Evolutionary conservation across 2,888 invertebrate species (phyloP).

Genomic region (Spilarctia lutea): DNA sequence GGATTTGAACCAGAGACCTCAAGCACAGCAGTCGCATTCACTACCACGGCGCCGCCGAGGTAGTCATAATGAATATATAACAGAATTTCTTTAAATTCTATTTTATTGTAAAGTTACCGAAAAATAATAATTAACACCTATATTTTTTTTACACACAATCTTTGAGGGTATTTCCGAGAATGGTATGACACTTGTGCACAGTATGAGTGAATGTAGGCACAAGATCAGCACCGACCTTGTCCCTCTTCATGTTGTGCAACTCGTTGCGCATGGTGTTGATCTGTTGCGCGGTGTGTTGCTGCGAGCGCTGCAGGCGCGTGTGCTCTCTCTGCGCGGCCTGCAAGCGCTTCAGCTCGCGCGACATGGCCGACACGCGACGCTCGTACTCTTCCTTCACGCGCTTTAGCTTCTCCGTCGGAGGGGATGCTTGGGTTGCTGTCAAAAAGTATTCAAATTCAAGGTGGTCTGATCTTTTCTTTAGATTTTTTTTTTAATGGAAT

Average conservation of each 20-base stretch:
- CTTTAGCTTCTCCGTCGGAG: constrained; percentile 90
- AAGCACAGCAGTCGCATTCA: too few relatives aligned
- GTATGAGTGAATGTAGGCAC: too few relatives aligned
- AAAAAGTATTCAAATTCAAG: background rate
- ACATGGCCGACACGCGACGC: constrained; percentile 93
- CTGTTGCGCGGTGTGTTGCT: constrained; percentile 96
- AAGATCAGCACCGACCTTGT: constrained; percentile 87
- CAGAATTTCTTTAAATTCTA: too few relatives aligned
- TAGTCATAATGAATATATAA: too few relatives aligned
- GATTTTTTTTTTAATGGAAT: too few relatives aligned
- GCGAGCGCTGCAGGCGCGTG: constrained; percentile 92
- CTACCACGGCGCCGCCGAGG: too few relatives aligned
- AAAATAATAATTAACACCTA: too few relatives aligned
- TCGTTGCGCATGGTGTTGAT: constrained; percentile 91
- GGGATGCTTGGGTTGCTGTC: constrained; percentile 81
- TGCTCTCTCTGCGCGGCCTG: constrained; percentile 96
- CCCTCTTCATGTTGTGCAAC: constrained; percentile 95
- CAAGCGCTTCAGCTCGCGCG: constrained; percentile 91
- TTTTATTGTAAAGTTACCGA: too few relatives aligned
- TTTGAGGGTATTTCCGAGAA: too few relatives aligned
- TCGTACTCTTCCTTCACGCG: constrained; percentile 97
- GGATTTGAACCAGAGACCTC: too few relatives aligned
- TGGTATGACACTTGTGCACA: background rate
- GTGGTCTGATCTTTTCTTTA: too few relatives aligned
- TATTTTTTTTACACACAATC: too few relatives aligned